A percentile compares a stretch with the other conserved stretches of the same genome.
These are phyloP conservation scores for Norana najaformis DNA, from an alignment of 2,888 invertebrate genomes.

Conservation along the genomic window DNA sequence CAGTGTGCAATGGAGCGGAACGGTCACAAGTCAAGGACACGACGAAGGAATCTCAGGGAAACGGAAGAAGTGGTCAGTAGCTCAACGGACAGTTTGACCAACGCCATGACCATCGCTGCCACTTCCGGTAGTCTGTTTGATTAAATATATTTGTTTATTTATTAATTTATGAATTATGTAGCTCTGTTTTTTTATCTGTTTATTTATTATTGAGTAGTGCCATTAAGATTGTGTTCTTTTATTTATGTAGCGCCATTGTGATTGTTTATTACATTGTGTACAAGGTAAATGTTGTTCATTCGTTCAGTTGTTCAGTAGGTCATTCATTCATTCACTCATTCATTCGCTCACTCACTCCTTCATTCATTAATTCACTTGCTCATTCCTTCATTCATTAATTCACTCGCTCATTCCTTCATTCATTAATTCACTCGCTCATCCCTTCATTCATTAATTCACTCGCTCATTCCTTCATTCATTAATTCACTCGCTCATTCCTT, in stretches of 20 bases:
- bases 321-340: neutral
- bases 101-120: conserved; percentile 1
- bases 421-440: neutral
- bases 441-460: neutral
- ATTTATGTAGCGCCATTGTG: no score
- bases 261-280: no score
- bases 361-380: neutral
- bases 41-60: neutral
- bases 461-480: neutral
- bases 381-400: neutral
- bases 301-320: neutral
- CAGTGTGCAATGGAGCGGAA: neutral
- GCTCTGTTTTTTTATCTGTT: neutral
- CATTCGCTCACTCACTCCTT: neutral
- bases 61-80: neutral
- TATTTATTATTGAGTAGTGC: neutral
- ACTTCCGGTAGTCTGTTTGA: neutral
- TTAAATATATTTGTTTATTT: no score
- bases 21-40: conserved; percentile 8
- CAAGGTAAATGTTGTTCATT: neutral
- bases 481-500: neutral
- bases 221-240: no score
- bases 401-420: neutral
- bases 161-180: no score
- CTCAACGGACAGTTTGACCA: conserved; percentile 21